These are phyloP conservation scores for Cromileptes altivelis DNA, from an alignment of 2,113 vertebrate species.

Conservation along the genomic window DNA sequence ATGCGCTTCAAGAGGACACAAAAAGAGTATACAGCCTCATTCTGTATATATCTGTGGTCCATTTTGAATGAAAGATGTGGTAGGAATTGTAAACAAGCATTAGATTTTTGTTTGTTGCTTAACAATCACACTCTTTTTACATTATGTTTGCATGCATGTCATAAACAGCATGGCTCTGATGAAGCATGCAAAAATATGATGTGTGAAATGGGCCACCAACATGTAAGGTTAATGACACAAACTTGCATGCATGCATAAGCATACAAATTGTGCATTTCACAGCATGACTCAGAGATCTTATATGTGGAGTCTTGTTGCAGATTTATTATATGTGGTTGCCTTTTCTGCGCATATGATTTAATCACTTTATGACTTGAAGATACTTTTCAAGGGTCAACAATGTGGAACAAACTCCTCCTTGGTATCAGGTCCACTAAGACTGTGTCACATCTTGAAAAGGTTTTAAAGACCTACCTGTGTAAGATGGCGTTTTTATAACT, in stretches of 20 bases:
- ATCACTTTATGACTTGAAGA: neutral
- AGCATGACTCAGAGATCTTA: neutral
- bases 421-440: neutral
- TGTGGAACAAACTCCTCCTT: neutral
- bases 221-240: neutral
- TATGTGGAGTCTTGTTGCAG: neutral
- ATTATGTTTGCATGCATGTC: constrained; percentile 4
- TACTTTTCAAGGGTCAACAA: neutral
- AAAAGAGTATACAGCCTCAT: neutral
- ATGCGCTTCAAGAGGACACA: neutral
- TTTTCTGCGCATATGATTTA: neutral
- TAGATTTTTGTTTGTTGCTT: too few relatives aligned
- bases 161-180: neutral
- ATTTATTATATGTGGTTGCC: neutral
- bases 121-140: neutral
- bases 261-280: neutral
- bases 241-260: too few relatives aligned
- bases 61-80: neutral
- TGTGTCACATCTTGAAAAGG: neutral
- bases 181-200: constrained; percentile 10
- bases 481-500: neutral
- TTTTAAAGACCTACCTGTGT: neutral
- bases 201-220: neutral
- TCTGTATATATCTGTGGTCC: too few relatives aligned
- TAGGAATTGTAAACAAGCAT: too few relatives aligned